These are phyloP conservation scores for Nymphicus hollandicus DNA, from an alignment of 2,113 vertebrate species.

Conservation along the genomic window DNA sequence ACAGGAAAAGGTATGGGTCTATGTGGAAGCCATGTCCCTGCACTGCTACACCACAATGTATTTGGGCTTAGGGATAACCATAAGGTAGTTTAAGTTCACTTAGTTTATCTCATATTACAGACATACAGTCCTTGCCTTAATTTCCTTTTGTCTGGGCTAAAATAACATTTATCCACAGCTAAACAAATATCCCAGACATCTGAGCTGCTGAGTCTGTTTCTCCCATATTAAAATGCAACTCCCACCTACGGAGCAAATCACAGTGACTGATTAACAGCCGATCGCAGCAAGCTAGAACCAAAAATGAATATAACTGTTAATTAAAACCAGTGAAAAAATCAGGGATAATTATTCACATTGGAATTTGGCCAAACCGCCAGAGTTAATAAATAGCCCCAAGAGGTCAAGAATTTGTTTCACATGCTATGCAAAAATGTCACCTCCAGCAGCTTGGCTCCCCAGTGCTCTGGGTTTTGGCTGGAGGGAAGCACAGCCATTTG, in stretches of 20 bases:
- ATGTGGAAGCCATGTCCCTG: neutral
- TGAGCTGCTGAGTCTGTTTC: neutral
- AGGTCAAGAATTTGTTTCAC: constrained; percentile 24
- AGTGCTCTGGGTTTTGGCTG: neutral
- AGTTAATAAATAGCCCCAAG: constrained; percentile 43
- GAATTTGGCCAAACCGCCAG: neutral
- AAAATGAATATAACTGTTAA: neutral
- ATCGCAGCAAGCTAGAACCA: neutral
- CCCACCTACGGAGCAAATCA: neutral
- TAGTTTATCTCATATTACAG: neutral
- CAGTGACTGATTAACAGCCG: neutral
- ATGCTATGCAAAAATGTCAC: constrained; percentile 2
- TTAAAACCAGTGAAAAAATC: neutral
- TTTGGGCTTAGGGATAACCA: neutral
- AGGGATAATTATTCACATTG: constrained; percentile 22
- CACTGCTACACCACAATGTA: neutral
- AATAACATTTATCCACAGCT: neutral
- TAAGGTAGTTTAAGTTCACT: neutral
- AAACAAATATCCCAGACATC: constrained; percentile 21
- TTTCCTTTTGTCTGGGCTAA: constrained; percentile 16
- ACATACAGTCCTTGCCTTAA: neutral
- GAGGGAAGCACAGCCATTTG: neutral
- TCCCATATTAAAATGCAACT: constrained; percentile 1
- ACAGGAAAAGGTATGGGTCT: neutral
- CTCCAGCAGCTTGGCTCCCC: neutral